A percentile compares a stretch with the other conserved stretches of the same genome.
Evolutionary conservation across 2,888 invertebrate species (phyloP).

Genomic region (Tillus elongatus): DNA sequence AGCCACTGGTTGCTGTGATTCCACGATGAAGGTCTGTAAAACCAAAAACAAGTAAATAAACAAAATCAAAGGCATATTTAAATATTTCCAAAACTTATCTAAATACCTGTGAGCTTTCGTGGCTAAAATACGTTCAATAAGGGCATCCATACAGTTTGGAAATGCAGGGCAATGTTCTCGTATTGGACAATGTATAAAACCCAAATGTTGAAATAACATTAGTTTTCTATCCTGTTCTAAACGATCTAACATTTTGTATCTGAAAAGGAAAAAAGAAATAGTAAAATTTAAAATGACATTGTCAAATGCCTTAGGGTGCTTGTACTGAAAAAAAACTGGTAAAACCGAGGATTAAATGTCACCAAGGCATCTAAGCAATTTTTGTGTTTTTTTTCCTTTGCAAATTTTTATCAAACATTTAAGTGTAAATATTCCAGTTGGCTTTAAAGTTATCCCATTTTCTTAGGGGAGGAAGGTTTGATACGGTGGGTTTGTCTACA

Average conservation of each 20-base stretch:
- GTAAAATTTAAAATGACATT: slow-evolving; percentile 8
- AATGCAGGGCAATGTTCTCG: slow-evolving; percentile 89
- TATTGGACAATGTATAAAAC: slow-evolving; percentile 92
- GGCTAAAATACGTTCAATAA: slow-evolving; percentile 62
- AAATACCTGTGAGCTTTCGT: slow-evolving; percentile 54
- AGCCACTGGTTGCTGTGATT: slow-evolving; percentile 57
- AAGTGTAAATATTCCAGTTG: no score
- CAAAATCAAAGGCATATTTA: no score
- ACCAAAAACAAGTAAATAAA: no score
- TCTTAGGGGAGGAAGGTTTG: no score
- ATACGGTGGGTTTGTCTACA: no score
- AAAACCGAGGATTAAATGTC: no score
- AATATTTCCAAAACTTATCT: slow-evolving; percentile 6
- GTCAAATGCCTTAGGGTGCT: no score
- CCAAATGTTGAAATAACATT: slow-evolving; percentile 89
- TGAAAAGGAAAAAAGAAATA: slow-evolving; percentile 33
- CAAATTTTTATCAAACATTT: no score
- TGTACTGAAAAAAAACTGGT: no score
- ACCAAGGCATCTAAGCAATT: no score
- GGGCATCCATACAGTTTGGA: slow-evolving; percentile 70
- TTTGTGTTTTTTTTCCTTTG: no score
- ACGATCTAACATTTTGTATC: slow-evolving; percentile 88
- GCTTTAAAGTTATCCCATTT: no score
- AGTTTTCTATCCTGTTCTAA: slow-evolving; percentile 91
- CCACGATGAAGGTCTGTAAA: slow-evolving; percentile 50